phyloP scores from a whole-genome alignment of 2,888 invertebrate species.

The Aphidius colemani region DNA sequence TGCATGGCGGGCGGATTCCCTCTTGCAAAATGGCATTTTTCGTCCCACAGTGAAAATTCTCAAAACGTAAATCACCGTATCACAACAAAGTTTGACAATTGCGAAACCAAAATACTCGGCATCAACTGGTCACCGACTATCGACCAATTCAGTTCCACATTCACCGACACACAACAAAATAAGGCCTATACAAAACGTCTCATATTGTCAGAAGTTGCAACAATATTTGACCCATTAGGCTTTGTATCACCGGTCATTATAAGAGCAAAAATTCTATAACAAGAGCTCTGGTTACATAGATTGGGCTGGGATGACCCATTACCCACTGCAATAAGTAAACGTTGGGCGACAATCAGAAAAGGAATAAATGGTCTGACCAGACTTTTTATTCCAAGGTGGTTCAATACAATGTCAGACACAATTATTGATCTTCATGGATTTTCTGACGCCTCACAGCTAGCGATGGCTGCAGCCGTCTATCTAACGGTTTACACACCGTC shows the following conservation, averaged over 20 bases:
- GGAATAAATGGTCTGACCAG: constrained; percentile 5
- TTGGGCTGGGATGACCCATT: constrained; percentile 29
- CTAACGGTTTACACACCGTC: not conserved
- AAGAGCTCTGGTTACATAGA: constrained; percentile 30
- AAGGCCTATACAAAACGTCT: constrained; percentile 23
- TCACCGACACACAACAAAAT: not conserved
- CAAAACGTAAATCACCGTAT: not conserved
- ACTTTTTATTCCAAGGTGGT: no score
- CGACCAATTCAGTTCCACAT: constrained; percentile 13
- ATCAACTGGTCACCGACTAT: constrained; percentile 9
- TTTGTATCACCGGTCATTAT: constrained; percentile 30
- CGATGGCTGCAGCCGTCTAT: constrained; percentile 4
- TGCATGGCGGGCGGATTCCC: constrained; percentile 32
- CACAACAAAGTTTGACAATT: constrained; percentile 15
- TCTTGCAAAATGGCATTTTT: constrained; percentile 25
- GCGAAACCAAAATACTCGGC: constrained; percentile 21
- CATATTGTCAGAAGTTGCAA: constrained; percentile 28
- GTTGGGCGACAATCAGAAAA: constrained; percentile 16
- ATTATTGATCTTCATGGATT: constrained; percentile 1
- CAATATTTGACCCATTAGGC: constrained; percentile 33
- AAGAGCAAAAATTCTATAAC: constrained; percentile 31
- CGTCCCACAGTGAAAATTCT: not conserved
- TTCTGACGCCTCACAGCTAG: not conserved
- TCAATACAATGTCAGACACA: no score
- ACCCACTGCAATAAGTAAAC: no score